Percentiles rank a stretch among this genome's conserved stretches.
phyloP scores from a whole-genome alignment of 2,797 vertebrate species.

The Pyrocephalus nanus region DNA sequence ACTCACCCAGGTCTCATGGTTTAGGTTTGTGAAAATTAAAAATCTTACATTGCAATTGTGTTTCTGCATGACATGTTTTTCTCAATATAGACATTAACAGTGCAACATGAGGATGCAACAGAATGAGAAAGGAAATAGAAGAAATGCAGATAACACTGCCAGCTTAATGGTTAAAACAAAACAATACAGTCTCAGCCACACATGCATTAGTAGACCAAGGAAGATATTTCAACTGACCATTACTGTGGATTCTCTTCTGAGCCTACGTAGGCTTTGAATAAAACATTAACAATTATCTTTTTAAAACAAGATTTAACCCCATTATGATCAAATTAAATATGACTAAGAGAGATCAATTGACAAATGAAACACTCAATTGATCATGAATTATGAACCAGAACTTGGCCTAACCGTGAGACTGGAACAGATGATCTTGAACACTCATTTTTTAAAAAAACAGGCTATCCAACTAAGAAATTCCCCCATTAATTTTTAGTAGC shows the following conservation, averaged over 20 bases:
- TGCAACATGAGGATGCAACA: conserved; percentile 75
- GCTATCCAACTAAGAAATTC: not conserved
- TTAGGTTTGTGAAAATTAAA: conserved; percentile 44
- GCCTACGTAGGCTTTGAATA: conserved; percentile 92
- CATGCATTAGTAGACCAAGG: conserved; percentile 83
- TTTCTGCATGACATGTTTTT: conserved; percentile 74
- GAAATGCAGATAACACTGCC: conserved; percentile 71
- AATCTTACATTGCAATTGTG: conserved; percentile 33
- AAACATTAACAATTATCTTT: conserved; percentile 73
- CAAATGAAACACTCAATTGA: conserved; percentile 71
- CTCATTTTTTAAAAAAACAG: not conserved
- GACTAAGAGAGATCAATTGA: conserved; percentile 64
- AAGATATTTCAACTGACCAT: conserved; percentile 92
- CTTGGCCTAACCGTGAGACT: conserved; percentile 24
- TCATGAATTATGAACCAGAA: conserved; percentile 52
- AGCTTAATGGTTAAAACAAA: conserved; percentile 73
- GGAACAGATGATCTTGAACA: conserved; percentile 20
- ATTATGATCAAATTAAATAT: conserved; percentile 68
- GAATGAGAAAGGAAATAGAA: conserved; percentile 73
- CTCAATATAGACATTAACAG: conserved; percentile 68
- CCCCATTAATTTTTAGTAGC: not conserved
- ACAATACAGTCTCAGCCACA: conserved; percentile 71
- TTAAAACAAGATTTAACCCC: conserved; percentile 76
- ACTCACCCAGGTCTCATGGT: conserved; percentile 65
- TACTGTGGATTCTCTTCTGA: conserved; percentile 88